These are phyloP conservation scores for Protonibea diacanthus DNA, from an alignment of 2,797 vertebrate species.

Conservation along the genomic window DNA sequence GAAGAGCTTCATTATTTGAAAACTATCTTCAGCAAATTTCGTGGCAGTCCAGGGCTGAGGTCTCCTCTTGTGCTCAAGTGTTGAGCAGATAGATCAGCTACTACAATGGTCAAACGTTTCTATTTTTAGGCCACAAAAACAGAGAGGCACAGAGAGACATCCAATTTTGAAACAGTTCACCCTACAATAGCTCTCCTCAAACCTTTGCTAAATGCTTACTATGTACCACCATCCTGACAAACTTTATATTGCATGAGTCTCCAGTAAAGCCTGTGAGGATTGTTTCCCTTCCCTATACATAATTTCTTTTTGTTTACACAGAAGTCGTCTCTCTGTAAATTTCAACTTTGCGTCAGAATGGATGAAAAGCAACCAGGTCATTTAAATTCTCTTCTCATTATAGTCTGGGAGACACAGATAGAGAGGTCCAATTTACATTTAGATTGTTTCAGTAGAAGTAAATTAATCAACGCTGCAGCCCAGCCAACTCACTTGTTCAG, in stretches of 20 bases:
- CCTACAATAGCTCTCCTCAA: neutral
- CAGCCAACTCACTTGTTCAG: conserved; percentile 60
- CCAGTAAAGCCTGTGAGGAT: conserved; percentile 18
- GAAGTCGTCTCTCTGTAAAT: conserved; percentile 77
- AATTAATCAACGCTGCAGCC: conserved; percentile 85
- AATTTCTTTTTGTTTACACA: conserved; percentile 75
- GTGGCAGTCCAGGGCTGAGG: neutral
- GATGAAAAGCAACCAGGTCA: conserved; percentile 83
- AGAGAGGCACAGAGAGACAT: neutral
- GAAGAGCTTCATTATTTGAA: neutral
- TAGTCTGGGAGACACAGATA: conserved; percentile 86
- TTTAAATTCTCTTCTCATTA: conserved; percentile 88
- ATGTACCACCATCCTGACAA: conserved; percentile 15
- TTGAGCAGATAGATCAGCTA: neutral
- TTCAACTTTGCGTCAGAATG: conserved; percentile 81
- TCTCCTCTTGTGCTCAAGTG: neutral
- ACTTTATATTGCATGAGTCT: conserved; percentile 22
- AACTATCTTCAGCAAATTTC: neutral
- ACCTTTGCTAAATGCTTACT: neutral
- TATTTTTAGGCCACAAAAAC: neutral
- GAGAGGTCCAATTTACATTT: conserved; percentile 89
- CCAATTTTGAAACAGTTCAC: neutral
- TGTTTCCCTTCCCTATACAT: conserved; percentile 35
- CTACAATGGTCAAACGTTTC: neutral
- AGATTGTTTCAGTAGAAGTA: conserved; percentile 88